Percentiles rank a stretch among this genome's conserved stretches.
phyloP scores from a whole-genome alignment of 1,140 invertebrate genomes.

The Zophobas morio region DNA sequence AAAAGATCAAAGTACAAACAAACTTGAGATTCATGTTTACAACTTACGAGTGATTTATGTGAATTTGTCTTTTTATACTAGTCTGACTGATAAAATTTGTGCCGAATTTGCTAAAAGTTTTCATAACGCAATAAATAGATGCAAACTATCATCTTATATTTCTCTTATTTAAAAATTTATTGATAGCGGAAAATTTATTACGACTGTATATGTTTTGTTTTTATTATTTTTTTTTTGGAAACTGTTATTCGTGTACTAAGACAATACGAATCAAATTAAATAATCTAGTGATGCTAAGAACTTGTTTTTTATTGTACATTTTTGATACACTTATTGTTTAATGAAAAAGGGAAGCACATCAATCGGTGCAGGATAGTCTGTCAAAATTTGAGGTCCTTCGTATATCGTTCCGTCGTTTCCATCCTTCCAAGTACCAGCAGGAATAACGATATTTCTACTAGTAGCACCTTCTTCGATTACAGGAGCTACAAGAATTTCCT shows the following conservation, averaged over 20 bases:
- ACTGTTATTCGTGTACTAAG: too few relatives aligned
- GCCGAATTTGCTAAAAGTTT: background rate
- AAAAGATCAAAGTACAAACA: too few relatives aligned
- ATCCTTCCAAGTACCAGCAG: constrained; percentile 79
- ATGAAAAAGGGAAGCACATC: constrained; percentile 71
- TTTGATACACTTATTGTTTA: too few relatives aligned
- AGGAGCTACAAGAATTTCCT: constrained; percentile 88
- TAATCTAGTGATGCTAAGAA: too few relatives aligned
- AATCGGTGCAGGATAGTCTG: constrained; percentile 78
- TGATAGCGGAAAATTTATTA: too few relatives aligned
- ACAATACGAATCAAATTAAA: too few relatives aligned
- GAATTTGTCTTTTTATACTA: background rate
- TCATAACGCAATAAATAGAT: background rate
- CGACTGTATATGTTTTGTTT: too few relatives aligned
- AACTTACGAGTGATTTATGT: background rate
- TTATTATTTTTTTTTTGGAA: too few relatives aligned
- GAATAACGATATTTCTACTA: constrained; percentile 83
- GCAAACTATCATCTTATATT: too few relatives aligned
- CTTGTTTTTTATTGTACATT: too few relatives aligned
- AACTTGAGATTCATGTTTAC: too few relatives aligned
- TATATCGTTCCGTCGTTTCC: constrained; percentile 68
- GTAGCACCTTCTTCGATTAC: constrained; percentile 78
- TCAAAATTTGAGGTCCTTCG: constrained; percentile 77
- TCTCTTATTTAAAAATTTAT: too few relatives aligned
- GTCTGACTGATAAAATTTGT: background rate